Conservation (phyloP, 2,113 vertebrate genomes). For the Callionymus lyra region DNA sequence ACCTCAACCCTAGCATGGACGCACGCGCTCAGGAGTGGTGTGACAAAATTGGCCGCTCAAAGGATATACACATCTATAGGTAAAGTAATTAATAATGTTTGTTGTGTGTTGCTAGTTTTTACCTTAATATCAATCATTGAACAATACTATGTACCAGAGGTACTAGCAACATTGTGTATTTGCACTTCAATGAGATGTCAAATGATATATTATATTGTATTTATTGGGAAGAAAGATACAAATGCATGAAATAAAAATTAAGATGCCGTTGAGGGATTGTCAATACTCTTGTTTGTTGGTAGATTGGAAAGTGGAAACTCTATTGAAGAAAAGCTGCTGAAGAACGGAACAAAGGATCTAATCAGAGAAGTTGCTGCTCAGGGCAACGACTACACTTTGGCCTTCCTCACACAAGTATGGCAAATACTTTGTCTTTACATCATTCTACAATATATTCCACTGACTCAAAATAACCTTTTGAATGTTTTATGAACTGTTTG, state of each 20-base stretch:
- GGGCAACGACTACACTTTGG: constrained; percentile 85
- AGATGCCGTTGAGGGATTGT: background rate
- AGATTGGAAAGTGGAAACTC: constrained; percentile 89
- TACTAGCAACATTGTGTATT: too few species aligned
- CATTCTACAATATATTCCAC: background rate
- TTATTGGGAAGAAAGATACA: too few species aligned
- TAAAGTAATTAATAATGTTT: too few species aligned
- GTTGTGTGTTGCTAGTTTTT: too few species aligned
- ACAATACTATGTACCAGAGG: too few species aligned
- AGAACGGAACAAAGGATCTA: constrained; percentile 88
- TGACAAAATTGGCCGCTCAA: constrained; percentile 84
- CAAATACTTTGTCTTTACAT: background rate
- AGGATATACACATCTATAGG: constrained; percentile 94
- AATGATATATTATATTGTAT: too few species aligned
- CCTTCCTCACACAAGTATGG: constrained; percentile 84
- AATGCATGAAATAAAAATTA: too few species aligned
- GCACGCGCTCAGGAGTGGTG: constrained; percentile 87
- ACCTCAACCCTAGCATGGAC: constrained; percentile 88
- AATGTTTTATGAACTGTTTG: background rate
- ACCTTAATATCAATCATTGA: too few species aligned
- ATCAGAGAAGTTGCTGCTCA: constrained; percentile 90
- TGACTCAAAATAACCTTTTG: background rate
- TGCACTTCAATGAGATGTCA: too few species aligned
- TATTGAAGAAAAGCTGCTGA: constrained; percentile 87
- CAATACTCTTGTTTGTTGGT: constrained; percentile 1